phyloP scores from a whole-genome alignment of 2,888 invertebrate species.

The Strigamia maritima region DNA sequence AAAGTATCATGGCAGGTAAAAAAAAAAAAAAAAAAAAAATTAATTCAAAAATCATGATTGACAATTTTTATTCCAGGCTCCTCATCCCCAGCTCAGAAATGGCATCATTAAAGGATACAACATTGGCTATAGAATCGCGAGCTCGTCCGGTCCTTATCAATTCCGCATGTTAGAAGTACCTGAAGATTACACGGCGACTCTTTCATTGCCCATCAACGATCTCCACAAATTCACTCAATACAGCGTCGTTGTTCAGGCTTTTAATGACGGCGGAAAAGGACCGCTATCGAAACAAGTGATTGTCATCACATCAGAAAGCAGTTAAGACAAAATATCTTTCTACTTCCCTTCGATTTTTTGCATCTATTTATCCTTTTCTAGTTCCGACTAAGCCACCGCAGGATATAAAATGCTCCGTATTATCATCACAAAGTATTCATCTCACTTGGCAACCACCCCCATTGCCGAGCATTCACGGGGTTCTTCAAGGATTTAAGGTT shows the following conservation, averaged over 20 bases:
- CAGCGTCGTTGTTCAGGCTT: constrained; percentile 51
- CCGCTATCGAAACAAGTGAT: constrained; percentile 48
- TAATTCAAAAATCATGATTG: too few species aligned
- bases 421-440: constrained; percentile 50
- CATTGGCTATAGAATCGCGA: background rate
- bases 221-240: constrained; percentile 49
- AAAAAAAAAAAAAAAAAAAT: too few species aligned
- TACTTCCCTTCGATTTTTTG: background rate
- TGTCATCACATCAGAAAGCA: constrained; percentile 51
- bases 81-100: background rate
- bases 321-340: constrained; percentile 45
- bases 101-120: constrained; percentile 15
- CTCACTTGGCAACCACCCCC: constrained; percentile 52
- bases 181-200: constrained; percentile 9
- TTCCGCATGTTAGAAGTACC: constrained; percentile 11
- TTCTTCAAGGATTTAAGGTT: constrained; percentile 52
- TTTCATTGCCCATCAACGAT: background rate
- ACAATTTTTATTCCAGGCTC: background rate
- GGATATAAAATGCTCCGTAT: constrained; percentile 49
- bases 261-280: constrained; percentile 50
- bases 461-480: constrained; percentile 51
- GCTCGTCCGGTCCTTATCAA: background rate
- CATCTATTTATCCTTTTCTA: constrained; percentile 38
- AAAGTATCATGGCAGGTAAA: background rate
- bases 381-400: constrained; percentile 52